These are phyloP conservation scores for Gambelia wislizenii DNA, from an alignment of 2,797 vertebrate species.

Conservation along the genomic window DNA sequence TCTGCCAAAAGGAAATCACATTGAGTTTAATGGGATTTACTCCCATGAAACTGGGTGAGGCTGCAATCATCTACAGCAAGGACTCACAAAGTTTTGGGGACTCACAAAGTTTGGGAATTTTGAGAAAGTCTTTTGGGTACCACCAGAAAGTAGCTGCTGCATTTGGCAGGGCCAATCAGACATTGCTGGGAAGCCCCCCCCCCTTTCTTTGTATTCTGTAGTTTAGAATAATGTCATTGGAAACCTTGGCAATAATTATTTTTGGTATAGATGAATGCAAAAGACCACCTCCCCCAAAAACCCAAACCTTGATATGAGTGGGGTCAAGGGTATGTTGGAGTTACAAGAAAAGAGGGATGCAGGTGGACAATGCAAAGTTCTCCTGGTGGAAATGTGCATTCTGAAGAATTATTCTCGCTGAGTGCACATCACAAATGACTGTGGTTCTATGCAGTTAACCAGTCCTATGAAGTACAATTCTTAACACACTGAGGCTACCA, in stretches of 20 bases:
- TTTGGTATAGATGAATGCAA: neutral
- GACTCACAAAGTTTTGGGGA: neutral
- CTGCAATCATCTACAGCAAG: neutral
- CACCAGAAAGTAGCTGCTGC: neutral
- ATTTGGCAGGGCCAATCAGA: neutral
- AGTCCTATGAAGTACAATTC: neutral
- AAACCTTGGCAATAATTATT: neutral
- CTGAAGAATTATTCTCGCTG: neutral
- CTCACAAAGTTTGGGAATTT: neutral
- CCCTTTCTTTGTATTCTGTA: no score
- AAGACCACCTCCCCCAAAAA: no score
- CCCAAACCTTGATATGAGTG: no score
- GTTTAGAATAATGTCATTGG: neutral
- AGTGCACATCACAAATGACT: neutral
- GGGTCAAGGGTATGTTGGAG: neutral
- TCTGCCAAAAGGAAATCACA: no score
- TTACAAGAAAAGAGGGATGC: no score
- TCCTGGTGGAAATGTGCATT: neutral
- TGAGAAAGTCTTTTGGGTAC: neutral
- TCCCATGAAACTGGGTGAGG: neutral
- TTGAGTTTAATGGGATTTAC: no score
- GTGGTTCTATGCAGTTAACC: neutral
- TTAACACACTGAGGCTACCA: no score
- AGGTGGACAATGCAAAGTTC: neutral
- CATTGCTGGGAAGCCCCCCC: neutral